phyloP scores from a whole-genome alignment of 2,888 invertebrate genomes.

The Apamea sordens region DNA sequence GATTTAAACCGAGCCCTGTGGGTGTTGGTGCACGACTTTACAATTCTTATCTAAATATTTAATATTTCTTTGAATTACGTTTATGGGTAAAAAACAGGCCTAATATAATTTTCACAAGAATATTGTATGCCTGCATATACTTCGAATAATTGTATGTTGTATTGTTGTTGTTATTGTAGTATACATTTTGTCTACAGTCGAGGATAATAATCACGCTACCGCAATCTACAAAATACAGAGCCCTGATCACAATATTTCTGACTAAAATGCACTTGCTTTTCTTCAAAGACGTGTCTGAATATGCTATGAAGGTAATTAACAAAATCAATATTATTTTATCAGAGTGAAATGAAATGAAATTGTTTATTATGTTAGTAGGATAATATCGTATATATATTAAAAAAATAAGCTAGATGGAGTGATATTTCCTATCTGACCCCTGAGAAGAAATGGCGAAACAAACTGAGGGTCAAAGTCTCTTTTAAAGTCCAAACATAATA shows the following conservation, averaged over 20 bases:
- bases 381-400: not conserved
- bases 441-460: not conserved
- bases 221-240: conserved; percentile 17
- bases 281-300: conserved; percentile 34
- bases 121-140: not conserved
- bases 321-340: not conserved
- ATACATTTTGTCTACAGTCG: conserved; percentile 28
- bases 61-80: not conserved
- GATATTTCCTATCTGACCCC: not conserved
- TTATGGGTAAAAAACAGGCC: not conserved
- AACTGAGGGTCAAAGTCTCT: not conserved
- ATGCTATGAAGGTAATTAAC: conserved; percentile 41
- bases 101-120: not conserved
- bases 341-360: not conserved
- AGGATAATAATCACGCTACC: conserved; percentile 32
- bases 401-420: not conserved
- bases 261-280: conserved; percentile 46
- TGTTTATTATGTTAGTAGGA: not conserved
- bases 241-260: not conserved
- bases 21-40: not conserved
- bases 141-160: not conserved
- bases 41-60: not conserved
- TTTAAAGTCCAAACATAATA: not conserved
- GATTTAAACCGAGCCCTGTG: not conserved
- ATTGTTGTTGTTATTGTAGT: too few species aligned